Percentiles rank a stretch among this genome's conserved stretches.
phyloP scores from a whole-genome alignment of 2,113 vertebrate genomes.

The Greenwoodochromis staneri region DNA sequence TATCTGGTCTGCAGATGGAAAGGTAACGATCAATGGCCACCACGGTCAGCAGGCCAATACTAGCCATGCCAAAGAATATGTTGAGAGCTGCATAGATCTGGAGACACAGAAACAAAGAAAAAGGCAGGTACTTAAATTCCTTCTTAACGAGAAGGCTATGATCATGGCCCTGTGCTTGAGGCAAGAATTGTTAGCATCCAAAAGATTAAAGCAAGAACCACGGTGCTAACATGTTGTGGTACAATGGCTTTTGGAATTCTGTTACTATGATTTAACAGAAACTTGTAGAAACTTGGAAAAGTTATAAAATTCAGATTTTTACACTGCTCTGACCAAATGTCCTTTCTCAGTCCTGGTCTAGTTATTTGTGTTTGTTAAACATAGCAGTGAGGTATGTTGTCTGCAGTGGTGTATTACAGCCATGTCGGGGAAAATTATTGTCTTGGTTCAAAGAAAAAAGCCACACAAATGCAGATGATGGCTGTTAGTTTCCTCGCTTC shows the following conservation, averaged over 20 bases:
- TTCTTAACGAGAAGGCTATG: background rate
- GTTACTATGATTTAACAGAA: background rate
- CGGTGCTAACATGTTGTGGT: background rate
- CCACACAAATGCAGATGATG: background rate
- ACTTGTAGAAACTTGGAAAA: background rate
- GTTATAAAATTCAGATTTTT: background rate
- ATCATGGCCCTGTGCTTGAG: background rate
- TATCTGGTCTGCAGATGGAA: conserved; percentile 84
- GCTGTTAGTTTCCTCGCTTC: background rate
- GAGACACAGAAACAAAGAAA: background rate
- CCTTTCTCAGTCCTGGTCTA: background rate
- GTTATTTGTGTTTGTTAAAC: background rate
- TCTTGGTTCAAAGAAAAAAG: background rate
- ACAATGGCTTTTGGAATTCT: background rate
- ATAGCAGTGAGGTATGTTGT: background rate
- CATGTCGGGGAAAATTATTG: background rate
- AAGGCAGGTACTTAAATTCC: background rate
- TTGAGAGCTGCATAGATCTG: conserved; percentile 96
- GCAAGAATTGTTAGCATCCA: background rate
- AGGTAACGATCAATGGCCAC: conserved; percentile 91
- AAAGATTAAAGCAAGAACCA: background rate
- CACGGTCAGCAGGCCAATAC: conserved; percentile 91
- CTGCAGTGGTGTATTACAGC: background rate
- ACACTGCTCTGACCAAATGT: background rate
- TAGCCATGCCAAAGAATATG: conserved; percentile 98